These are phyloP conservation scores for Panopea generosa DNA, from an alignment of 2,888 invertebrate genomes.

Conservation along the genomic window DNA sequence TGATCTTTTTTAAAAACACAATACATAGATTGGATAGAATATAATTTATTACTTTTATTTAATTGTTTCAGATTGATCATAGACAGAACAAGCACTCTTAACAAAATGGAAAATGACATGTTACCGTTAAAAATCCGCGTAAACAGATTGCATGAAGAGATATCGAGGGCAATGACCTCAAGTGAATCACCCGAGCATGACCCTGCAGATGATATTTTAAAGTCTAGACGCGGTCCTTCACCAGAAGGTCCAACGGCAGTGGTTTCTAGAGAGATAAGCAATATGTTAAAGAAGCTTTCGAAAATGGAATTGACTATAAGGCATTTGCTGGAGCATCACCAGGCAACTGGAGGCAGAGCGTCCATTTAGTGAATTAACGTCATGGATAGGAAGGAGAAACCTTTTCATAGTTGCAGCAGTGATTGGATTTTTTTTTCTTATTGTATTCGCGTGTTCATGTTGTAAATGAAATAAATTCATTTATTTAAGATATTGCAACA, in stretches of 20 bases:
- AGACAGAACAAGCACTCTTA: slow-evolving; percentile 48
- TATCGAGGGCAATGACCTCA: slow-evolving; percentile 48
- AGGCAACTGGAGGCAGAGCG: slow-evolving; percentile 36
- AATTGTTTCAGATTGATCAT: slow-evolving; percentile 53
- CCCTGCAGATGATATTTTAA: slow-evolving; percentile 24
- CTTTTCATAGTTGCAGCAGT: too few species aligned
- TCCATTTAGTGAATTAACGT: slow-evolving; percentile 30
- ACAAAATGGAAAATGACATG: slow-evolving; percentile 66
- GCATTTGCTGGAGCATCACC: slow-evolving; percentile 52
- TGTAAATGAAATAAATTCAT: too few species aligned
- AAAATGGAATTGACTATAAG: slow-evolving; percentile 62
- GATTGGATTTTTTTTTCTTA: too few species aligned
- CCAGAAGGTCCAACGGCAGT: slow-evolving; percentile 34
- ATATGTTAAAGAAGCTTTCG: slow-evolving; percentile 57
- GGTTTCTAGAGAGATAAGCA: slow-evolving; percentile 53
- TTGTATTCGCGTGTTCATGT: too few species aligned
- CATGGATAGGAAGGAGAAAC: too few species aligned
- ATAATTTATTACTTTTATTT: too few species aligned
- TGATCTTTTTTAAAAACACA: too few species aligned
- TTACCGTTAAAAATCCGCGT: slow-evolving; percentile 64
- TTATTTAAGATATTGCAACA: too few species aligned
- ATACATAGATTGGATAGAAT: too few species aligned
- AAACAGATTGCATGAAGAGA: slow-evolving; percentile 66
- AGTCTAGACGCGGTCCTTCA: slow-evolving; percentile 34
- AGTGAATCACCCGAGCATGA: slow-evolving; percentile 41